These are phyloP conservation scores for Zapus hudsonius DNA, from an alignment of 2,113 vertebrate species.

Conservation along the genomic window DNA sequence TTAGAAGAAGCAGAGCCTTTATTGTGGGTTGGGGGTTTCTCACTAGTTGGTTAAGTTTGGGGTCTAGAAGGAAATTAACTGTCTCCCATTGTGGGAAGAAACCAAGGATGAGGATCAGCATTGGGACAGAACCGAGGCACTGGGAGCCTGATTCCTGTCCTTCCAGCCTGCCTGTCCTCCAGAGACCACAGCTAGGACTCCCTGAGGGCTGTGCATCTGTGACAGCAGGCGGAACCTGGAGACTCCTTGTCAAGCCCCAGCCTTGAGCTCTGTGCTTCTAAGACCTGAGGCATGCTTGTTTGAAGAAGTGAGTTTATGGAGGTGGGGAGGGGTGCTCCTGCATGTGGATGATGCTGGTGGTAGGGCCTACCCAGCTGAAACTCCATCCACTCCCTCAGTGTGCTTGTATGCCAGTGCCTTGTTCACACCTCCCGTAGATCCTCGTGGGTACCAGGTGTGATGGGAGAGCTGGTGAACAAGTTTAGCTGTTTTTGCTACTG, in stretches of 20 bases:
- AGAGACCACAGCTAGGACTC: not conserved
- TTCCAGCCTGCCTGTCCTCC: not conserved
- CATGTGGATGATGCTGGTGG: not conserved
- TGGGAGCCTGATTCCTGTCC: not conserved
- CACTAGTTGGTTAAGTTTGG: not conserved
- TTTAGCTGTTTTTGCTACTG: slow-evolving; percentile 62
- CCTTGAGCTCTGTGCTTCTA: not conserved
- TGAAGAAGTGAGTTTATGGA: not conserved
- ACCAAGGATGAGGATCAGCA: not conserved
- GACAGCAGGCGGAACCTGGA: not conserved
- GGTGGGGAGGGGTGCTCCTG: not conserved
- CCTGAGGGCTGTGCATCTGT: not conserved
- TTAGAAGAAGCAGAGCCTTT: not conserved
- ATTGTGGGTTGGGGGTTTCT: not conserved
- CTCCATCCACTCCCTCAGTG: not conserved
- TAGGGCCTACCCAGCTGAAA: too few relatives aligned
- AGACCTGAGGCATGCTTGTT: not conserved
- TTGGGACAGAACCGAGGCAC: not conserved
- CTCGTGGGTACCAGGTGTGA: not conserved
- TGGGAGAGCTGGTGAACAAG: slow-evolving; percentile 65
- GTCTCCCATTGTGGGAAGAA: not conserved
- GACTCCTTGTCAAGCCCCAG: rapidly evolving
- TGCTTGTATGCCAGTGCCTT: not conserved
- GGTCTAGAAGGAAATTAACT: not conserved
- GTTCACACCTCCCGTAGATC: not conserved